Conservation (phyloP, 2,888 invertebrate genomes). For the Apotomis turbidana region DNA sequence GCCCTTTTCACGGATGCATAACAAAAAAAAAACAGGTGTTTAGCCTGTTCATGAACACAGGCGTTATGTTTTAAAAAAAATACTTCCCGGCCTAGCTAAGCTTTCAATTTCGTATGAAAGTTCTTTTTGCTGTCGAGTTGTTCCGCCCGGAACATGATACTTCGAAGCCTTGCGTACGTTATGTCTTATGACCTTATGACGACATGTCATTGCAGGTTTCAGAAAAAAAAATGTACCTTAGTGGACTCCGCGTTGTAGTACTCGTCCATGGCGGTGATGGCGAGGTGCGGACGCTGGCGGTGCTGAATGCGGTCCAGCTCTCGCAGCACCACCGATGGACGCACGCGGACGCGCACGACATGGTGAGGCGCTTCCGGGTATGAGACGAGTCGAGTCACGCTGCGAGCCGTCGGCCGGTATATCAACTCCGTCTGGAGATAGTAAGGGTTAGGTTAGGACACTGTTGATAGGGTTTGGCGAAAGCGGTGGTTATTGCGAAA, state of each 20-base stretch:
- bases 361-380: slow-evolving; percentile 84
- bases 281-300: slow-evolving; percentile 84
- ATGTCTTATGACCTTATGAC: no score
- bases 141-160: no score
- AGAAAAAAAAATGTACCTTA: slow-evolving; percentile 78
- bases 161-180: not conserved
- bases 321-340: slow-evolving; percentile 86
- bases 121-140: no score
- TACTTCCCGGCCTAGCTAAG: no score
- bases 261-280: slow-evolving; percentile 88
- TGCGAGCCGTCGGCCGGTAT: slow-evolving; percentile 76
- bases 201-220: no score
- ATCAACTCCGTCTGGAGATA: slow-evolving; percentile 73
- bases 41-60: no score
- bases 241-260: slow-evolving; percentile 90
- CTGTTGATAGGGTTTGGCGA: not conserved
- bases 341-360: slow-evolving; percentile 82
- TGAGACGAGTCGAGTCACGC: slow-evolving; percentile 84
- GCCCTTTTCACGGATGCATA: no score
- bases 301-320: slow-evolving; percentile 88
- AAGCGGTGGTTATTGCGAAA: not conserved
- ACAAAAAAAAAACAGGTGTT: no score
- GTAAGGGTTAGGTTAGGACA: not conserved
- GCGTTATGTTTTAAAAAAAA: no score
- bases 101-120: no score